Evolutionary conservation across 2,113 vertebrate species (phyloP).

Genomic region (Sisor rabdophorus): DNA sequence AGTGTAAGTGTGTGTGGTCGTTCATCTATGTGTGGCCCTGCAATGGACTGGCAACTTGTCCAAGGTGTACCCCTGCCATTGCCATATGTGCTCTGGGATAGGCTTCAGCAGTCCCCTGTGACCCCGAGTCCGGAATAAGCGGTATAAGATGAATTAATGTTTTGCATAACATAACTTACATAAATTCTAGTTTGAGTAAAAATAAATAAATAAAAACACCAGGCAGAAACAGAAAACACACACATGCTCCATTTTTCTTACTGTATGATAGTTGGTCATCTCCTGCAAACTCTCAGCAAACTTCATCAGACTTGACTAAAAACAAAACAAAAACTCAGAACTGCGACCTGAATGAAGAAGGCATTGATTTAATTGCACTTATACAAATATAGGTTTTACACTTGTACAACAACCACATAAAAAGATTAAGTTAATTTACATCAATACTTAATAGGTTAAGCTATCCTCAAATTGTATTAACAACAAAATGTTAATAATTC

Average conservation of each 20-base stretch:
- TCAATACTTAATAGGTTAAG: neutral
- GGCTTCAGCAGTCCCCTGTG: too few species aligned
- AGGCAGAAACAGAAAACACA: neutral
- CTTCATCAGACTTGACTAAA: slow-evolving; percentile 84
- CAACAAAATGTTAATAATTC: too few species aligned
- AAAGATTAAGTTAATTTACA: neutral
- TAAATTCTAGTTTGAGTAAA: neutral
- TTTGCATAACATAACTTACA: too few species aligned
- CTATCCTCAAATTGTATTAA: too few species aligned
- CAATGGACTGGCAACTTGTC: too few species aligned
- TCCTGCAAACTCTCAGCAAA: slow-evolving; percentile 95
- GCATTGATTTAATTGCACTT: neutral
- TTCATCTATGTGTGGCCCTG: too few species aligned
- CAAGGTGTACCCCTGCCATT: too few species aligned
- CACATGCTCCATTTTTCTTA: slow-evolving; percentile 62
- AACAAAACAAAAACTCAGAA: slow-evolving; percentile 15
- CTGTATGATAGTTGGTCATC: slow-evolving; percentile 97
- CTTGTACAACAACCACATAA: neutral
- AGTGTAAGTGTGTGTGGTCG: too few species aligned
- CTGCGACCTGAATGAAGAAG: neutral
- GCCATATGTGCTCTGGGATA: too few species aligned
- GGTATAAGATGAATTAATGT: too few species aligned
- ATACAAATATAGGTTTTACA: neutral
- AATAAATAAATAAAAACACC: neutral
- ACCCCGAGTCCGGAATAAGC: too few species aligned